Base-by-base conservation (phyloP, 2,113 vertebrate species). In the Cryptotis parvus region DNA sequence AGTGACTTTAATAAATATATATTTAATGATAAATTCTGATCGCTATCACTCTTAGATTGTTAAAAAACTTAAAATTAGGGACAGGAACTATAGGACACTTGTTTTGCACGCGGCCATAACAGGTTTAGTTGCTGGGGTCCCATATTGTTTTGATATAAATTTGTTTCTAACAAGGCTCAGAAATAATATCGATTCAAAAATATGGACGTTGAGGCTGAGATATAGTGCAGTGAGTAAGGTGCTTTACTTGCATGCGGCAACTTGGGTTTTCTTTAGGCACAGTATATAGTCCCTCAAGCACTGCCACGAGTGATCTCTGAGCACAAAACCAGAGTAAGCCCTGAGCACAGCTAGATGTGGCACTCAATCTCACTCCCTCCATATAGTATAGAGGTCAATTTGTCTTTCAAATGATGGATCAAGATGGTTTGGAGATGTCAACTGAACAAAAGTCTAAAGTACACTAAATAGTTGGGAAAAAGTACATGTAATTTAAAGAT, bases 1-100 rank as follows among this genome's bases (percentile, higher is more conserved):
- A 84, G 20, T 31, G 26, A 10, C 69, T 79, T 91, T 74, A 76
- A 84, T 77, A 66, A 87, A 55, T 77, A n/a, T 22, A n/a, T 26
- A 16, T 11, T 49, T 24, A 39, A 39, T 27, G 37, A 76, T 79
- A 72, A 76, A 84, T 27, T 79, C 20, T 69, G 0, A 73, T 89
- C 9, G 43, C 35, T 18, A 29, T 45, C 24, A 68, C 39, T 61
- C 27, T 84, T 84, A 14, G 43, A 84, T 66, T 82, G 68, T 72
- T 61, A 43, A 58, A 90, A 58, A 91, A 58, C 72, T 65, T 16
- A 43, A 49, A 83, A 76, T 9, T 29, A 10, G 63, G 55, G 22
- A 20, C 55, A 22, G 55, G 55, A 58, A 24, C 18, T 7, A 20
- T 20, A 58, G 55, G 20, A 24, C 55, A 58, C 22, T 58, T 22